These are phyloP conservation scores for Mimumesa dahlbomi DNA, from an alignment of 2,888 invertebrate species.

Conservation along the genomic window DNA sequence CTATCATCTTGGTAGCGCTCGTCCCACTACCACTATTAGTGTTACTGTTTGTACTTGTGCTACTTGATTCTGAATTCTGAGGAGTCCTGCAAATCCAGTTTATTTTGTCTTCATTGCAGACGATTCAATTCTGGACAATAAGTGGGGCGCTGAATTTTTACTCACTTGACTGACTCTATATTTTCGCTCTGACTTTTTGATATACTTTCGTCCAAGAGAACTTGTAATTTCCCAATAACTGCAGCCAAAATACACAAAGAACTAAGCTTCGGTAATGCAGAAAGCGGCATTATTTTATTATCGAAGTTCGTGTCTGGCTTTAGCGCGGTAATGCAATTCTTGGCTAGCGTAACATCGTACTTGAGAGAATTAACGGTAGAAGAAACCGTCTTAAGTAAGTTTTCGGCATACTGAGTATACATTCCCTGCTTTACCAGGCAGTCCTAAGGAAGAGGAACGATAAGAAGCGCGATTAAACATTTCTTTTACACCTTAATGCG, in stretches of 20 bases:
- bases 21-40: constrained; percentile 40
- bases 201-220: constrained; percentile 82
- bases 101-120: no score
- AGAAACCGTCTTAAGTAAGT: constrained; percentile 87
- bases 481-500: neutral
- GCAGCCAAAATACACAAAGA: constrained; percentile 89
- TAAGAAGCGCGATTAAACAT: neutral
- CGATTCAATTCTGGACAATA: no score
- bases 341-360: constrained; percentile 84
- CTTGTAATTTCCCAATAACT: constrained; percentile 88
- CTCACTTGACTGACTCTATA: constrained; percentile 76
- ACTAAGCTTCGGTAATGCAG: constrained; percentile 85
- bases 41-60: no score
- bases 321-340: constrained; percentile 82
- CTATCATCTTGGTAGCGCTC: constrained; percentile 79
- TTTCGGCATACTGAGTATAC: constrained; percentile 89
- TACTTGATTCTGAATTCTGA: no score
- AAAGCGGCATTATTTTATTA: constrained; percentile 77
- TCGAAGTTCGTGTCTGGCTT: constrained; percentile 80
- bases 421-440: constrained; percentile 94
- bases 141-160: constrained; percentile 20
- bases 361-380: constrained; percentile 85
- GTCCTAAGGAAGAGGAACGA: constrained; percentile 82
- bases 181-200: constrained; percentile 73
- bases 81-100: no score